Evolutionary conservation across 92 coral and sea anemone genomes (phyloP), one percentile per base, ranked within the genome.

Genomic region (Porites cylindrica): DNA sequence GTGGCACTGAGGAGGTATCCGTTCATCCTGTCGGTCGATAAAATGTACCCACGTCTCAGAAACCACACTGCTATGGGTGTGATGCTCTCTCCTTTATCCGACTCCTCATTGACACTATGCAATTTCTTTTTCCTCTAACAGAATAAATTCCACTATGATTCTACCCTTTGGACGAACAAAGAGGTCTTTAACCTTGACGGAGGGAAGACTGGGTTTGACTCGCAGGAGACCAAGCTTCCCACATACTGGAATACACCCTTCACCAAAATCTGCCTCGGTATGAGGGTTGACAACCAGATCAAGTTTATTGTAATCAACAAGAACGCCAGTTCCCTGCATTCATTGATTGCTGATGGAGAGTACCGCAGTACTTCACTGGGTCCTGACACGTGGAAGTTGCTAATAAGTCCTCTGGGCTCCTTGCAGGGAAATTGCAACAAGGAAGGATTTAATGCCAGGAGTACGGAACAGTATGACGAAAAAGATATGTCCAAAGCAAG

Each of bases 381-480:
- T 8, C 61, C 4, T 56, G 61, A 56, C 61, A 56, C 61, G 61
- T 56, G 61, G 61, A 56, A 56, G 61, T 56, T 14, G 0, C 61
- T 56, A 9, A 56, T 56, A 10, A 9, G 61, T 56, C 16, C 61
- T 56, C 13, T 10, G 61, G 61, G 13, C 61, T 56, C 61, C 61
- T 56, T 56, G 61, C 61, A 56, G 61, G 1, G 4, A 8, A 56
- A 56, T 14, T 56, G 61, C 16, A 56, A 56, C 17, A 56, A 11
- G 61, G 61, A 56, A 56, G 61, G 61, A 8, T 56, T 56, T 14
- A 56, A 56, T 14, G 61, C 61, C 16, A 56, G 11, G 61, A 56
- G 61, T 56, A 38, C 47, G 6, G 0, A 0, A 38, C 47, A 4
- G 47, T 0, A 38, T 38, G 0, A 10, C 3, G 0, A 10, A 0